Percentiles rank a stretch among this genome's conserved stretches.
These are phyloP conservation scores for Lasioglossum vierecki DNA, from an alignment of 2,888 invertebrate species.

Conservation along the genomic window DNA sequence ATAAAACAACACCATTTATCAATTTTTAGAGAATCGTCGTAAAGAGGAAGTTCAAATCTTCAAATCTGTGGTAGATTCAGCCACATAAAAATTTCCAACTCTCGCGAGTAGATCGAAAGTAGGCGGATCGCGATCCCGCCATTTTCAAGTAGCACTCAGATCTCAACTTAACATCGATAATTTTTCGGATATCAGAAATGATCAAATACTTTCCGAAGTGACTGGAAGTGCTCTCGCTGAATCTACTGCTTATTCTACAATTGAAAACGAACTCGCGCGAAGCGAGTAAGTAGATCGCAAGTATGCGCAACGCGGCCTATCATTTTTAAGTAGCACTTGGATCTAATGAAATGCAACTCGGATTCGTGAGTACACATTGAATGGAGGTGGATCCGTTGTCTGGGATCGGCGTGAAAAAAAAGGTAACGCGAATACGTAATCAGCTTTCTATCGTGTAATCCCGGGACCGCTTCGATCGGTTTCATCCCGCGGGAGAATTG, in stretches of 20 bases:
- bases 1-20: not conserved
- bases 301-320: not conserved
- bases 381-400: not conserved
- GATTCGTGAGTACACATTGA: not conserved
- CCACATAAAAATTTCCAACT: not conserved
- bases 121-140: too few relatives aligned
- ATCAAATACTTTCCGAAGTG: too few relatives aligned
- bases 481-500: conserved; percentile 17
- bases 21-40: not conserved
- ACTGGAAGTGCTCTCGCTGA: not conserved
- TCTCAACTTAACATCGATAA: too few relatives aligned
- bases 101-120: too few relatives aligned
- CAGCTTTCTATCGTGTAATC: conserved; percentile 18
- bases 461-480: not conserved
- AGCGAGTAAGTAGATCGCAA: not conserved
- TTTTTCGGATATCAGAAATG: too few relatives aligned
- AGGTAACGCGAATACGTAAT: not conserved
- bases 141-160: too few relatives aligned
- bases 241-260: not conserved
- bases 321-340: not conserved
- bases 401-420: not conserved
- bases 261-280: not conserved
- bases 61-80: not conserved
- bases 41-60: not conserved
- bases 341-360: not conserved